Evolutionary conservation across 2,888 invertebrate species (phyloP), one percentile per base, ranked within the genome.

Genomic region (Enoplolaimus lenunculus): DNA sequence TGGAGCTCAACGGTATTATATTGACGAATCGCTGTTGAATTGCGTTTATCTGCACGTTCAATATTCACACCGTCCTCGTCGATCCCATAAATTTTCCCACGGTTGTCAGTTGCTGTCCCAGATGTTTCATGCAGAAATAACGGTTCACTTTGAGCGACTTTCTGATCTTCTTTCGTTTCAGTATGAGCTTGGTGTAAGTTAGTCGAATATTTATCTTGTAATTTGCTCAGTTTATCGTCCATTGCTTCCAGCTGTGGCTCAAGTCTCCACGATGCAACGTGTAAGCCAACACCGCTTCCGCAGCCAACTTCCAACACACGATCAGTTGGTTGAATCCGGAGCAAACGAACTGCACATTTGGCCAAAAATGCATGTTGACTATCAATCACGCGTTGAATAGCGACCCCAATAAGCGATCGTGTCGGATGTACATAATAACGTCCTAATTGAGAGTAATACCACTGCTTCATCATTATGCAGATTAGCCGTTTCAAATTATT

Each of bases 241-340:
- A 45, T 45, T 13, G 7, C 21, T 45, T 45, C 45, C 21, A 45
- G 45, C 45, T 45, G 45, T 45, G 45, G 78, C 77, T 73, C 67
- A 75, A 75, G 7, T 62, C 70, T 69, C 26, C 73, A 35, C 34
- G 72, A 73, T 13, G 78, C 78, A 33, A 59, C 71, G 33, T 74
- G 31, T 0, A 79, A 70, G 0, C 78, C 79, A 21, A 75, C 3
- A 7, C 78, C 79, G 0, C 76, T 74, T 3, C 78, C 79, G 74
- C 76, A 79, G 1, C 78, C 78, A 7, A 79, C 73, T 71, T 79
- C 78, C 57, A 79, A 73, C 0, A 79, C 77, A 21, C 72, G 71
- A 57, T 78, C 72, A 59, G 77, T 68, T 7, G 77, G 76, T 68
- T 79, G 72, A 57, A 78, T 76, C 13, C 74, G 68, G 71, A 75